Conservation (phyloP, 2,888 invertebrate species). For the Dascillus cervinus region DNA sequence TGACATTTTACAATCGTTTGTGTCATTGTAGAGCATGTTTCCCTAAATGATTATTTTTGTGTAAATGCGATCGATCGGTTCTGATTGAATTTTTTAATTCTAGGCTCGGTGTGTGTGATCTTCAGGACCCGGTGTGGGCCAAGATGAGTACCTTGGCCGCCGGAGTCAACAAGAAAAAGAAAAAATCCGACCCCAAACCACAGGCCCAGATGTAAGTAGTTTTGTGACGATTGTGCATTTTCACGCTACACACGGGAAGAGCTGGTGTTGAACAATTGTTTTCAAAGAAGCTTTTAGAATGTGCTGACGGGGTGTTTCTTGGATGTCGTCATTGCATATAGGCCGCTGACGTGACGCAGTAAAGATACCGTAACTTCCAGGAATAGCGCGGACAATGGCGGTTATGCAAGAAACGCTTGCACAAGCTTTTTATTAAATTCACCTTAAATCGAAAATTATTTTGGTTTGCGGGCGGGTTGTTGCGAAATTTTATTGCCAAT, state of each 20-base stretch:
- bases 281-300: constrained; percentile 5
- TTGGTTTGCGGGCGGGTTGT: too few relatives aligned
- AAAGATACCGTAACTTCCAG: constrained; percentile 13
- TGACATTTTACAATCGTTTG: too few relatives aligned
- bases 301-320: constrained; percentile 11
- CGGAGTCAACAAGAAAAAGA: constrained; percentile 52
- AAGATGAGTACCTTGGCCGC: constrained; percentile 75
- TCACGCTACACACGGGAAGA: too few relatives aligned
- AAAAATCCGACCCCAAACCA: constrained; percentile 56
- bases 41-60: too few relatives aligned
- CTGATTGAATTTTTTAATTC: constrained; percentile 38
- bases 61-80: too few relatives aligned
- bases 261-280: too few relatives aligned
- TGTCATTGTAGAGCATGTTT: too few relatives aligned
- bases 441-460: too few relatives aligned
- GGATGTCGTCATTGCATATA: constrained; percentile 34
- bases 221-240: too few relatives aligned
- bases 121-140: constrained; percentile 79
- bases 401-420: constrained; percentile 11
- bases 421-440: too few relatives aligned
- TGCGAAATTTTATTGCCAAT: too few relatives aligned
- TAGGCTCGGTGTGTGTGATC: constrained; percentile 88
- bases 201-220: constrained; percentile 55
- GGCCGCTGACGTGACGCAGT: constrained; percentile 16
- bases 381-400: constrained; percentile 7